phyloP scores from a whole-genome alignment of 2,113 vertebrate species.

The Dasyprocta punctata region DNA sequence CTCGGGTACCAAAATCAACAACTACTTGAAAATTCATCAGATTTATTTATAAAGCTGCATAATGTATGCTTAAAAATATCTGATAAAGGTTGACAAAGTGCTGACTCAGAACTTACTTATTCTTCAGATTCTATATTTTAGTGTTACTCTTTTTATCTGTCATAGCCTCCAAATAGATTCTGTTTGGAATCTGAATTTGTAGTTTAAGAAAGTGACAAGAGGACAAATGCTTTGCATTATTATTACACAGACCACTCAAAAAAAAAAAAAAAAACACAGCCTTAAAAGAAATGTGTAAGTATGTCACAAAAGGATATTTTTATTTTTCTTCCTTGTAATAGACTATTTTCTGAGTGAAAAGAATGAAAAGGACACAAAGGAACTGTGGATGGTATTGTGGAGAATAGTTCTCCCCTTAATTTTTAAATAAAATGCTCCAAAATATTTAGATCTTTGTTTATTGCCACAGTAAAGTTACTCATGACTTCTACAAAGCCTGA shows the following conservation, averaged over 20 bases:
- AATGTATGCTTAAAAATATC: background rate
- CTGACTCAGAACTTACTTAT: background rate
- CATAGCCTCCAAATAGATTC: background rate
- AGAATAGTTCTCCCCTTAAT: conserved; percentile 6
- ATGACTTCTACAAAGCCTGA: conserved; percentile 40
- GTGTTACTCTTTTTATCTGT: background rate
- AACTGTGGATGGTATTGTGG: background rate
- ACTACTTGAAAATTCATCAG: background rate
- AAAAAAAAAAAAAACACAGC: background rate
- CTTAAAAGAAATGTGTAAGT: conserved; percentile 1
- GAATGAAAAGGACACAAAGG: conserved; percentile 11
- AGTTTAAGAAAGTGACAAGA: background rate
- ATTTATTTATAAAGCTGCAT: background rate
- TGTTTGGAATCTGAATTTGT: background rate
- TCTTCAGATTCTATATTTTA: background rate
- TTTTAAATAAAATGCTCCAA: conserved; percentile 55
- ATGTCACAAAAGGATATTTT: background rate
- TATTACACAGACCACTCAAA: background rate
- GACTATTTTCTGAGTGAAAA: conserved; percentile 2
- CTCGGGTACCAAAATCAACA: background rate
- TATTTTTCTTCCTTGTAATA: background rate
- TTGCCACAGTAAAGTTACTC: conserved; percentile 58
- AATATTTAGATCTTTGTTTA: conserved; percentile 50
- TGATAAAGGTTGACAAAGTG: background rate
- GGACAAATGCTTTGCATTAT: background rate